Evolutionary conservation across 2,797 vertebrate genomes (phyloP).

Genomic region (Cossypha polioptera): DNA sequence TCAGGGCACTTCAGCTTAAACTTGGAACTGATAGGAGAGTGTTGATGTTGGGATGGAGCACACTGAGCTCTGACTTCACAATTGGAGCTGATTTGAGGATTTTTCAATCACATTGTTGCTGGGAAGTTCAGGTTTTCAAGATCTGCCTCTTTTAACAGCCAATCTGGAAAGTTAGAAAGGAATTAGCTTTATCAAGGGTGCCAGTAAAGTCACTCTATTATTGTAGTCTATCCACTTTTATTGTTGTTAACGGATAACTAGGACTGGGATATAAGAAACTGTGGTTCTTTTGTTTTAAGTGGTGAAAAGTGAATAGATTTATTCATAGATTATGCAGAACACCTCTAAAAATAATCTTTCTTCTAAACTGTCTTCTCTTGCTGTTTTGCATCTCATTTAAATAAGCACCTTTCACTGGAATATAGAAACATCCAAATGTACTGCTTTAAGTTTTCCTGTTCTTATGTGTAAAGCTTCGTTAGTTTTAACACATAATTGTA

Average conservation of each 20-base stretch:
- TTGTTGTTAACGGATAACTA: background rate
- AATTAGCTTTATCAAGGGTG: background rate
- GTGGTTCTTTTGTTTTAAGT: background rate
- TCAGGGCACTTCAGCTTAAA: background rate
- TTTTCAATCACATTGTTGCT: background rate
- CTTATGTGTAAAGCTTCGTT: background rate
- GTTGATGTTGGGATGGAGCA: background rate
- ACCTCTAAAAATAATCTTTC: constrained; percentile 13
- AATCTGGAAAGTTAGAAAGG: background rate
- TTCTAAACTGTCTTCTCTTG: background rate
- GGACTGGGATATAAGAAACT: background rate
- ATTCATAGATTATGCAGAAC: constrained; percentile 14
- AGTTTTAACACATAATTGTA: background rate
- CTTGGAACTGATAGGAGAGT: background rate
- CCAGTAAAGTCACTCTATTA: background rate
- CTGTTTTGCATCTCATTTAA: constrained; percentile 54
- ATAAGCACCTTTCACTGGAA: constrained; percentile 2
- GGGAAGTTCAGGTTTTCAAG: background rate
- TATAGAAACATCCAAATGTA: background rate
- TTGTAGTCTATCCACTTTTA: background rate
- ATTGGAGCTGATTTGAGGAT: background rate
- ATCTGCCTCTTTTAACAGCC: background rate
- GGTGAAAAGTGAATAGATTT: background rate
- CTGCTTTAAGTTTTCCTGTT: background rate
- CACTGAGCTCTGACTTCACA: background rate